Evolutionary conservation across 2,797 vertebrate genomes (phyloP), one percentile per base, ranked within the genome.

Genomic region (Sebastes paucispinis): DNA sequence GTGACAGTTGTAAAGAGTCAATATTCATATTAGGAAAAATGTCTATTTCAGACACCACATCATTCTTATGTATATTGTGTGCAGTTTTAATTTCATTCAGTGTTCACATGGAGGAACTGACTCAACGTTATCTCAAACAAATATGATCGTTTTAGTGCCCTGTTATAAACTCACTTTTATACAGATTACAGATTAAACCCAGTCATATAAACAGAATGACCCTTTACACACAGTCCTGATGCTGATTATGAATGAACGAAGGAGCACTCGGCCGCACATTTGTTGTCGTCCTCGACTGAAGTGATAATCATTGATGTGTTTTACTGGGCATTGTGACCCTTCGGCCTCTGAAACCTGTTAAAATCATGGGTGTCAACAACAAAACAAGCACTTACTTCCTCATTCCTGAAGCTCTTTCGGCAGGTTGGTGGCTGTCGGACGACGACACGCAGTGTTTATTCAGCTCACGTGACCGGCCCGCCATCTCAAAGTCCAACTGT

Each of bases 401-500:
- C 77, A 54, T 82, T 84, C 82, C 74, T 73, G n/a, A 11, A 20
- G 12, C 47, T 57, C 9, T 36, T 62, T 54, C 10, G 62, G 31
- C 63, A 60, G 73, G 73, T 25, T 36, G 24, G 27, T 12, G 2
- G 20, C 74, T 65, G 70, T 81, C 4, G 2, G 63, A 34, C 22
- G 18, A 72, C 70, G 82, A 86, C 79, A 67, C 22, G 5, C 22
- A 4, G 9, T 82, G 86, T 91, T 92, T 86, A 77, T 88, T 60
- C 79, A 81, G 63, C 71, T 80, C 88, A 90, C 75, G 78, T 79
- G 82, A 86, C 77, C 24, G 1, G 39, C 43, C 16, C 70, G 8
- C 54, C 73, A 39, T 78, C 79, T 69, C 89, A 93, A 93, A 93
- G 92, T 94, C 90, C 90, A 89, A 85, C 79, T 81, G 88, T 88